phyloP scores from a whole-genome alignment of 2,888 invertebrate species.

The Erannis defoliaria region DNA sequence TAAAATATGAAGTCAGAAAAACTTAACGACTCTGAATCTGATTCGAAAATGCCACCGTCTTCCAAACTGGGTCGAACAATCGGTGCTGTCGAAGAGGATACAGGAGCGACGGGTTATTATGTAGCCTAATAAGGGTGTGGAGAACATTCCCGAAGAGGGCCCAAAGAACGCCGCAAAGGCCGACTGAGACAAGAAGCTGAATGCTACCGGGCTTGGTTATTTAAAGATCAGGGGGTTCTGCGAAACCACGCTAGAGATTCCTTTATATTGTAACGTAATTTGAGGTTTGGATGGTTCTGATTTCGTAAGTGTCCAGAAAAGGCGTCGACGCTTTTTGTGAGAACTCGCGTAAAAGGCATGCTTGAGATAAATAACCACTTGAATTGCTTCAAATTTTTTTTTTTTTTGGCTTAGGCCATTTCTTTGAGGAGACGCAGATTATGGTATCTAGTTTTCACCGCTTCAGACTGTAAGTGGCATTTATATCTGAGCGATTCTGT shows the following conservation, averaged over 20 bases:
- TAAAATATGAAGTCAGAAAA: constrained; percentile 43
- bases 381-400: constrained; percentile 1
- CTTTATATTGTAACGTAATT: constrained; percentile 67
- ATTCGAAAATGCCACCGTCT: constrained; percentile 67
- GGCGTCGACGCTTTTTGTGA: constrained; percentile 44
- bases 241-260: constrained; percentile 76
- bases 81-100: constrained; percentile 64
- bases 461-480: too few relatives aligned
- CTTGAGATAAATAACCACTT: constrained; percentile 17
- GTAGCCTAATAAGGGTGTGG: constrained; percentile 76
- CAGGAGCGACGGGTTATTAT: constrained; percentile 74
- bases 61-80: constrained; percentile 83
- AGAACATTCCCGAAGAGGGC: constrained; percentile 69
- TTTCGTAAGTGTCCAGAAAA: constrained; percentile 60
- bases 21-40: constrained; percentile 44
- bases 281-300: constrained; percentile 55
- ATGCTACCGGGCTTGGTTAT: constrained; percentile 69
- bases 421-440: background rate
- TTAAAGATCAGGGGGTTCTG: constrained; percentile 72
- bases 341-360: constrained; percentile 23
- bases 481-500: too few relatives aligned
- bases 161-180: constrained; percentile 83
- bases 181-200: constrained; percentile 67
- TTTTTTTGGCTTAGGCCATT: background rate
- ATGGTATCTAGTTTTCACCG: background rate